A percentile compares a stretch with the other conserved stretches of the same genome.
Conservation (phyloP, 1,140 invertebrate genomes). For the Drosophila ogumai region DNA sequence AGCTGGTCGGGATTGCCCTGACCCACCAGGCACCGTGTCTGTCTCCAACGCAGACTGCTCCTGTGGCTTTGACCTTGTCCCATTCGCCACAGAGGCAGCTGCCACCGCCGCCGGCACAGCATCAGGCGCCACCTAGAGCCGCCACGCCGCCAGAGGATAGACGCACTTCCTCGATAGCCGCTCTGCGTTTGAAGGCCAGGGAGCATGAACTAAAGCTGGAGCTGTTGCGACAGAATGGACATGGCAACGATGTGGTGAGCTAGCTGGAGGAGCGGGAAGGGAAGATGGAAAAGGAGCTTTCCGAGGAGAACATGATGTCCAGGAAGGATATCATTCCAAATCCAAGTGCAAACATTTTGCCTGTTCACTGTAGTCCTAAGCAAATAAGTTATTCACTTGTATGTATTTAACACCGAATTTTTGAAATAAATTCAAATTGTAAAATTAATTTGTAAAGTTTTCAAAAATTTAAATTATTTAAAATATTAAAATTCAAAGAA, state of each 20-base stretch:
- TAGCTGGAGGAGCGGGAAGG: constrained; percentile 63
- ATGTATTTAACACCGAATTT: constrained; percentile 39
- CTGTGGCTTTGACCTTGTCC: constrained; percentile 63
- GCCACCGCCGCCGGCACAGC: constrained; percentile 55
- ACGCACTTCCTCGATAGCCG: constrained; percentile 95
- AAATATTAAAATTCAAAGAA: no score
- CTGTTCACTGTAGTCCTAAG: constrained; percentile 45
- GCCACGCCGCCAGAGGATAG: constrained; percentile 90
- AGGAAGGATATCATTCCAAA: constrained; percentile 14
- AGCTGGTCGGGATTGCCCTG: constrained; percentile 72
- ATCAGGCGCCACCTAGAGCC: constrained; percentile 55
- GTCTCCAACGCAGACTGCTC: constrained; percentile 68
- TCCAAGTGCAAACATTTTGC: constrained; percentile 49
- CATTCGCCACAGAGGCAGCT: constrained; percentile 66
- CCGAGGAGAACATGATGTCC: background rate
- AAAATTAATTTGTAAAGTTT: background rate
- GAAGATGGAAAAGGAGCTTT: background rate
- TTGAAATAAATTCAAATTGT: constrained; percentile 43
- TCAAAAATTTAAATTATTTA: background rate
- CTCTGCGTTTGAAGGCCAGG: constrained; percentile 94
- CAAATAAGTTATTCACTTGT: constrained; percentile 54
- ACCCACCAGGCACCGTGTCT: constrained; percentile 59
- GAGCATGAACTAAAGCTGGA: constrained; percentile 96
- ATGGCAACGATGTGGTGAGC: constrained; percentile 89
- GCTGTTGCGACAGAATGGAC: constrained; percentile 91